Base-by-base conservation (phyloP, 2,113 vertebrate genomes). In the Periophthalmodon schlosseri region DNA sequence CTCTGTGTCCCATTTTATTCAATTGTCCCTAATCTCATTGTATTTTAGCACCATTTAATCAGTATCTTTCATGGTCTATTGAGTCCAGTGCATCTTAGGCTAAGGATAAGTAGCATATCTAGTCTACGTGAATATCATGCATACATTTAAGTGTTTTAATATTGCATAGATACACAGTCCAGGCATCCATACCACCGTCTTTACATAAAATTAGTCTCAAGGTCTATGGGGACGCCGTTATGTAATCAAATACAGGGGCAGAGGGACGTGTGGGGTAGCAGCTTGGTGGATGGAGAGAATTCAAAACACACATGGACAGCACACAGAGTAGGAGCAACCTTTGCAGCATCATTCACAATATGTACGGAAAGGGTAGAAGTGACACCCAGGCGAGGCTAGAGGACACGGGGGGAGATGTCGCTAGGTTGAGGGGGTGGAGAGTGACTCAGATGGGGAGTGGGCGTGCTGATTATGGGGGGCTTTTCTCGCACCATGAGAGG, bases 401-500 rank as follows among this genome's bases (percentile, higher is more conserved):
- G 74, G 77, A 77, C 28, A 52, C 0, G 49, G 65, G 66, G 56
- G 21, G 21, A 9, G 56, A 13, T 8, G 20, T 39, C 36, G 9
- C 36, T 8, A 1, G 0, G 6, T 4, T 3, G 23, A 14, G 34
- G 56, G 4, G 54, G 73, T 9, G 57, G 78, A 74, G 81, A 74
- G 86, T 87, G 87, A 89, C 72, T 89, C 86, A 89, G 82, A 77
- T 69, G 65, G 70, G 24, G 14, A 18, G 82, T 76, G 82, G 78
- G 86, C 18, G 80, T 79, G 20, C 52, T 56, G 52, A 56, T 21
- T 71, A 83, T 73, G 70, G 74, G 58, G 76, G 88, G 88, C 84
- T 86, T 90, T 89, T 88, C 86, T 89, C 70, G 83, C 87, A 84
- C 84, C 79, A 82, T 88, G 83, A 91, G 85, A 18, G 49, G 16